These are phyloP conservation scores for Cephus pygmeus DNA, from an alignment of 2,888 invertebrate species.

Conservation along the genomic window DNA sequence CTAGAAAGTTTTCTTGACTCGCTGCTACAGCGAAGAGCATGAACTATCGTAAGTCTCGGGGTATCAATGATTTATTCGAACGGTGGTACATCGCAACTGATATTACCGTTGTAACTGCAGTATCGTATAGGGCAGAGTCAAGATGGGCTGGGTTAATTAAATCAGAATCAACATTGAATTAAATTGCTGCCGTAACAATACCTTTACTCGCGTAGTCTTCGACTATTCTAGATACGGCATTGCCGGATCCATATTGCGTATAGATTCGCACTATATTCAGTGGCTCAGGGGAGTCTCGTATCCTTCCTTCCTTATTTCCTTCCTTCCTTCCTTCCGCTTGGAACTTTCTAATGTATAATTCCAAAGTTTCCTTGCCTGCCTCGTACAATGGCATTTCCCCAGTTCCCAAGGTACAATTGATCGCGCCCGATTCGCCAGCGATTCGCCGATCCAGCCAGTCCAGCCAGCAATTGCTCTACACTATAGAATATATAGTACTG, in stretches of 20 bases:
- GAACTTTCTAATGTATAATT: conserved; percentile 61
- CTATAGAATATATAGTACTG: too few relatives aligned
- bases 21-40: too few relatives aligned
- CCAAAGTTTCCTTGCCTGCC: conserved; percentile 49
- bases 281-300: background rate
- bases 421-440: conserved; percentile 28
- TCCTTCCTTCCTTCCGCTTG: conserved; percentile 40
- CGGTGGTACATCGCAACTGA: too few relatives aligned
- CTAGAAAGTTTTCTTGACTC: too few relatives aligned
- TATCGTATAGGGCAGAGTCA: too few relatives aligned
- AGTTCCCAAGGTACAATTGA: conserved; percentile 58
- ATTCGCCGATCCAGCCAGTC: too few relatives aligned
- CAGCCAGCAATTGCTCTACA: too few relatives aligned
- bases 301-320: conserved; percentile 36
- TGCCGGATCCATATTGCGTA: background rate
- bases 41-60: too few relatives aligned
- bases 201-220: conserved; percentile 26
- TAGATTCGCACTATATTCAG: background rate
- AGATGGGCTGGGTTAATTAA: conserved; percentile 36
- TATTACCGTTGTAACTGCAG: too few relatives aligned
- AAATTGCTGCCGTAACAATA: conserved; percentile 36
- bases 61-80: too few relatives aligned
- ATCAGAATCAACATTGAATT: conserved; percentile 51
- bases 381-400: conserved; percentile 53
- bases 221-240: too few relatives aligned